Base-by-base conservation (phyloP, 2,888 invertebrate species). In the Caenorhabditis parvicauda region DNA sequence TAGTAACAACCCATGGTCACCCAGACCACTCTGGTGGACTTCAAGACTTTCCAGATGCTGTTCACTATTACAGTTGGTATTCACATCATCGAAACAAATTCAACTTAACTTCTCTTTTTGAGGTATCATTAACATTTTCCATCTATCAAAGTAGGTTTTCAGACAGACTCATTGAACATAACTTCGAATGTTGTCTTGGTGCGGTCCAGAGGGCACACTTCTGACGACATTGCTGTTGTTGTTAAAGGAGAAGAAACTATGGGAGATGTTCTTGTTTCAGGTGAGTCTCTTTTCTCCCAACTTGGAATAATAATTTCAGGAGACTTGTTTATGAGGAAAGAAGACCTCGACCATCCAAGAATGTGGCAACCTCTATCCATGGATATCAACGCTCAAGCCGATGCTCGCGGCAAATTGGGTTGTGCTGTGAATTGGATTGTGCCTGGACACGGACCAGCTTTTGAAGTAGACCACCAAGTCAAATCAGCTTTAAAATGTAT, bases 1-100 rank as follows among this genome's bases (percentile, higher is more conserved):
- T 79, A 9, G 66, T 79, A 9, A 74, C 75, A 6, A 77, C 79
- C 3, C 79, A 79, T 51, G 79, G 79, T 5, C 79, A 79, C 61
- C 72, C 76, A 1, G 79, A 79, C 46, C 79, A 79, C 49, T 48
- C 62, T 24, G 70, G 72, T 25, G 68, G 68, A 21, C 42, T 64
- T 14, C 59, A 58, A 17, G 71, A 74, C 19, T 75, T 74, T 47
- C 75, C 75, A 2, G 74, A 72, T 49, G 74, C 74, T 2, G 25
- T 64, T 29, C 74, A 74, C 49, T 74, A 68, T 41, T 68, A 67
- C 28, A 57, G 71, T 24, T 73, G 68, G 67, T 72, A 74, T 46
- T 54, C 65, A 28, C 79, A 79, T 54, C 63, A 70, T 21, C 28
- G 62, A 5, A 67, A 68, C 6, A 67, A 65, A 25, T 79, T 79